A percentile compares a stretch with the other conserved stretches of the same genome.
These are phyloP conservation scores for Lasioglossum baleicum DNA, from an alignment of 1,140 invertebrate genomes.

Conservation along the genomic window DNA sequence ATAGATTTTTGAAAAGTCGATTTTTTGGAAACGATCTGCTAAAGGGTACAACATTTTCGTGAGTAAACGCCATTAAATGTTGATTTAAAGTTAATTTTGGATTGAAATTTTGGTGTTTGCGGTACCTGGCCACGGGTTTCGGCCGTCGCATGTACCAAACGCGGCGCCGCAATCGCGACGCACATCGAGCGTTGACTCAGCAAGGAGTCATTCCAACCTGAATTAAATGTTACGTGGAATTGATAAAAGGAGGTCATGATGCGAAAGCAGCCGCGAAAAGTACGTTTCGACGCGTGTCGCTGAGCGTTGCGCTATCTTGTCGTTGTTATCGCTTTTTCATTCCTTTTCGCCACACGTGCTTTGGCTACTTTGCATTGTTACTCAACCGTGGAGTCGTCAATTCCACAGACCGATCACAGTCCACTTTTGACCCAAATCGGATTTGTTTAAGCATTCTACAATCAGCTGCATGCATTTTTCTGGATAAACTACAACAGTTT, in stretches of 20 bases:
- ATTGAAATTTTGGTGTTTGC: too few relatives aligned
- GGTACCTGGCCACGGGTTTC: too few relatives aligned
- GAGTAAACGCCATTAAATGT: too few relatives aligned
- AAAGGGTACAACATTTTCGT: too few relatives aligned
- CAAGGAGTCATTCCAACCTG: conserved; percentile 19
- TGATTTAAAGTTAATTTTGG: too few relatives aligned
- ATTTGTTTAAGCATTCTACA: too few relatives aligned
- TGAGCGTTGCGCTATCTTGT: neutral
- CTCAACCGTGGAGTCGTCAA: neutral
- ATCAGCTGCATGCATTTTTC: too few relatives aligned
- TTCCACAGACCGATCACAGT: too few relatives aligned
- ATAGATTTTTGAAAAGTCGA: too few relatives aligned
- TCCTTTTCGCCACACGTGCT: neutral
- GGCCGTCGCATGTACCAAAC: neutral
- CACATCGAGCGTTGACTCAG: conserved; percentile 18
- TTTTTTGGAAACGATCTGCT: too few relatives aligned
- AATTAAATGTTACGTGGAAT: conserved; percentile 24
- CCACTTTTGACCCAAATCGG: too few relatives aligned
- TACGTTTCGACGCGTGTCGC: neutral
- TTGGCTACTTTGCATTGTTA: conserved; percentile 13
- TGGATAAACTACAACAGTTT: too few relatives aligned
- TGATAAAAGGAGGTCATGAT: conserved; percentile 17
- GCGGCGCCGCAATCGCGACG: neutral
- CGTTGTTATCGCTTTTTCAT: neutral
- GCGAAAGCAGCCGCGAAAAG: conserved; percentile 19